A percentile compares a stretch with the other conserved stretches of the same genome.
phyloP scores from a whole-genome alignment of 2,888 invertebrate species.

The Folsomia manolachei region DNA sequence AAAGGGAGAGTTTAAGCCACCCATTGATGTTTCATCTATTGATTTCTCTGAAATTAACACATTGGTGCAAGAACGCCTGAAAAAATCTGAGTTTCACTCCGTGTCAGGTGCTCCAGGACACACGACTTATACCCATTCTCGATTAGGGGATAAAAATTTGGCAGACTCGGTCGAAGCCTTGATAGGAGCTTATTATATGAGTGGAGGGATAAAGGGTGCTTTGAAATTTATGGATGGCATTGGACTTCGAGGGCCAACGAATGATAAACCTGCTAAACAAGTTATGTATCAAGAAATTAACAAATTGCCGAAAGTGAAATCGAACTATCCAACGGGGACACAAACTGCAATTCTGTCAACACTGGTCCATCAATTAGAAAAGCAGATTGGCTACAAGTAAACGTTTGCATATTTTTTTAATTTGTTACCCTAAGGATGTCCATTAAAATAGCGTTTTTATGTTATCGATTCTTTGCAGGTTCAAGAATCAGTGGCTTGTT shows the following conservation, averaged over 20 bases:
- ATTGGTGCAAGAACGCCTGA: neutral
- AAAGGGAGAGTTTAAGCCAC: neutral
- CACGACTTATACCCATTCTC: slow-evolving; percentile 27
- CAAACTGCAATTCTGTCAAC: neutral
- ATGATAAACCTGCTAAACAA: neutral
- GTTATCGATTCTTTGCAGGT: slow-evolving; percentile 29
- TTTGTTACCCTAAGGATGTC: too few relatives aligned
- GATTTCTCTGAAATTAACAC: neutral
- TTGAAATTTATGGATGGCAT: slow-evolving; percentile 66
- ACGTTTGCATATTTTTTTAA: neutral
- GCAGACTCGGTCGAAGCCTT: slow-evolving; percentile 85
- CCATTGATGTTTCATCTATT: neutral
- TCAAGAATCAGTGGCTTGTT: slow-evolving; percentile 42
- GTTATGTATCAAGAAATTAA: neutral
- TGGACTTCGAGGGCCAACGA: slow-evolving; percentile 55
- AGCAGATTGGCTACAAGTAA: slow-evolving; percentile 67
- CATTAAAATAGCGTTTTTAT: too few relatives aligned
- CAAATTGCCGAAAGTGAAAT: neutral
- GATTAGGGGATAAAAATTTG: slow-evolving; percentile 59
- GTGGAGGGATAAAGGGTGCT: slow-evolving; percentile 59
- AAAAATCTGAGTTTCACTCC: neutral
- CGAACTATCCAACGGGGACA: neutral
- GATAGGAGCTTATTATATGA: slow-evolving; percentile 71
- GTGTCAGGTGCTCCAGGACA: neutral
- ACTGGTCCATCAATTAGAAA: slow-evolving; percentile 58